Conservation (phyloP, 2,113 vertebrate genomes). For the Mesembrinibis cayennensis region DNA sequence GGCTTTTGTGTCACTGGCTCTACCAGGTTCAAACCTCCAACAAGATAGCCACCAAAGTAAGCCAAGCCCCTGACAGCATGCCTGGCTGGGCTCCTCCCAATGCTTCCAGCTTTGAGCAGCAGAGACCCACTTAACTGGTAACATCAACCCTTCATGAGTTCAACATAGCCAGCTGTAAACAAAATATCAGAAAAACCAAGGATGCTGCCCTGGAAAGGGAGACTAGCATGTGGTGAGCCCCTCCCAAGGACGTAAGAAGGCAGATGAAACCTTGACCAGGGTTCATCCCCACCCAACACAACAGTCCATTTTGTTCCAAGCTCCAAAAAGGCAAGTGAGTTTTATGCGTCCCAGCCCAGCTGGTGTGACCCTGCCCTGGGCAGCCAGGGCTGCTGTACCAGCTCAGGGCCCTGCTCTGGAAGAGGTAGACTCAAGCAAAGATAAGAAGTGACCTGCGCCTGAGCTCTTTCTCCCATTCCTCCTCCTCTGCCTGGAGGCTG, state of each 20-base stretch:
- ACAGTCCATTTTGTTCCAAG: background rate
- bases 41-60: background rate
- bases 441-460: background rate
- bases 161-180: background rate
- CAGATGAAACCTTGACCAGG: background rate
- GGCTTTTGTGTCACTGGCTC: background rate
- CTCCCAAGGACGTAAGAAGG: background rate
- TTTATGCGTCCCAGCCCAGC: background rate
- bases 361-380: background rate
- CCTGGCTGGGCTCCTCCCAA: background rate
- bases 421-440: background rate
- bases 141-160: background rate
- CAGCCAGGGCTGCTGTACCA: background rate
- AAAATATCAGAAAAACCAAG: background rate
- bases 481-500: background rate
- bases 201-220: background rate
- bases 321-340: background rate
- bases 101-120: background rate
- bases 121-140: background rate
- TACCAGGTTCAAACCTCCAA: background rate
- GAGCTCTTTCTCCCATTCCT: background rate
- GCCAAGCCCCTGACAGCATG: rapidly evolving
- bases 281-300: background rate
- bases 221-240: rapidly evolving
- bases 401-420: background rate